Evolutionary conservation across 2,797 vertebrate species (phyloP).

Genomic region (Pelobates cultripes): DNA sequence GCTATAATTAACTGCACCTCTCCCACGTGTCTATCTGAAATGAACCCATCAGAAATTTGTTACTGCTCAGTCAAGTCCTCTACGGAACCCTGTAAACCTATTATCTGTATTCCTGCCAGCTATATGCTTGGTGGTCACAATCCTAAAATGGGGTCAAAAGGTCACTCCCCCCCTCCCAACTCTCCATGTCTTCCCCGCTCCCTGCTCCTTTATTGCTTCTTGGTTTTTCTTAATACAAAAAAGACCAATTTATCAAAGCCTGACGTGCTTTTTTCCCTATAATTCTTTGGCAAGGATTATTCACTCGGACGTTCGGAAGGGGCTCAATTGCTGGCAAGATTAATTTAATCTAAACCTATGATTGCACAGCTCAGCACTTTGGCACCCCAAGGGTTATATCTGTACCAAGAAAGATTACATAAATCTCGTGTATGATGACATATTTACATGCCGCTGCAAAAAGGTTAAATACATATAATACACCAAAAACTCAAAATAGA

Average conservation of each 20-base stretch:
- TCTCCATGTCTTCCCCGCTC: neutral
- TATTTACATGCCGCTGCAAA: too few relatives aligned
- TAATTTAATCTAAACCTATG: neutral
- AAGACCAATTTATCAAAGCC: slow-evolving; percentile 6
- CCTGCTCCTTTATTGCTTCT: neutral
- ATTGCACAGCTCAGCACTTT: neutral
- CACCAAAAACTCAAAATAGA: neutral
- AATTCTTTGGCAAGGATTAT: neutral
- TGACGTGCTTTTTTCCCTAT: neutral
- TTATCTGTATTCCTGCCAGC: slow-evolving; percentile 14
- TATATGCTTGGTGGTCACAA: slow-evolving; percentile 5
- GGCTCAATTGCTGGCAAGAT: neutral
- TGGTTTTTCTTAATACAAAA: neutral
- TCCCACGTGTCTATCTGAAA: slow-evolving; percentile 11
- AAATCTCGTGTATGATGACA: neutral
- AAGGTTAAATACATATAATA: too few relatives aligned
- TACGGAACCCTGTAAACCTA: neutral
- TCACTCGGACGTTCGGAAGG: neutral
- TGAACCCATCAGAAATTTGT: slow-evolving; percentile 15
- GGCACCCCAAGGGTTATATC: neutral
- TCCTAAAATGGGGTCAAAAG: slow-evolving; percentile 9
- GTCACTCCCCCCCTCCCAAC: neutral
- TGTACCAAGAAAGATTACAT: neutral
- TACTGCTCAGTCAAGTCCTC: neutral
- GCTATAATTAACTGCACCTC: slow-evolving; percentile 4